phyloP scores from a whole-genome alignment of 2,113 vertebrate species.

The Corythoichthys haematopterus region DNA sequence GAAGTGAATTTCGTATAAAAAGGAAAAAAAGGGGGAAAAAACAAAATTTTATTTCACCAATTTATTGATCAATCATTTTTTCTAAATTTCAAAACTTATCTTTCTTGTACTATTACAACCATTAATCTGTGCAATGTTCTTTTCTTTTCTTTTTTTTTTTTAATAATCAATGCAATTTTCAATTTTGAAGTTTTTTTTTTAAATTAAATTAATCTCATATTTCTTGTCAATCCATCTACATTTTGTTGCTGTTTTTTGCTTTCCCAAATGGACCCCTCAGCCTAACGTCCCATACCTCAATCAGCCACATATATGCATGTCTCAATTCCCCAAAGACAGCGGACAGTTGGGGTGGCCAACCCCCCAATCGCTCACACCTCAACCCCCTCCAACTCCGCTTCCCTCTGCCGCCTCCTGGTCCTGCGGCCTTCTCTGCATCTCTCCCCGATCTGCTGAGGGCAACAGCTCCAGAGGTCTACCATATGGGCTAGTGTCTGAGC shows the following conservation, averaged over 20 bases:
- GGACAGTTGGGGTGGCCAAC: conserved; percentile 69
- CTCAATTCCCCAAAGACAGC: conserved; percentile 64
- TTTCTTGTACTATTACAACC: background rate
- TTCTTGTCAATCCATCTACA: background rate
- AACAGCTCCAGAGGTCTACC: conserved; percentile 65
- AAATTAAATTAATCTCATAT: background rate
- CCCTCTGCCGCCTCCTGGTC: conserved; percentile 35
- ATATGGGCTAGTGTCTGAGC: conserved; percentile 69
- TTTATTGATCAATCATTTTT: too few species aligned
- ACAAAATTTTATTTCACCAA: too few species aligned
- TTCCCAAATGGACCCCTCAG: conserved; percentile 9
- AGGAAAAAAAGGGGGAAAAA: too few species aligned
- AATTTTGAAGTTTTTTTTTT: background rate
- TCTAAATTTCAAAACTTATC: background rate
- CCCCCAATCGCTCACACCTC: conserved; percentile 59
- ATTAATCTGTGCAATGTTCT: background rate
- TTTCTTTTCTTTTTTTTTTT: background rate
- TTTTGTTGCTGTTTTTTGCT: background rate
- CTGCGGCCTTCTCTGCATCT: conserved; percentile 40
- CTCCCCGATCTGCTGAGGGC: conserved; percentile 46
- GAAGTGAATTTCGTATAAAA: too few species aligned
- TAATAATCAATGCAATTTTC: background rate
- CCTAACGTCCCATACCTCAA: conserved; percentile 33
- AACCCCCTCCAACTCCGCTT: conserved; percentile 15
- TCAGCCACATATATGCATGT: conserved; percentile 63